phyloP scores from a whole-genome alignment of 2,888 invertebrate species.

The Ptilodon capucinus region DNA sequence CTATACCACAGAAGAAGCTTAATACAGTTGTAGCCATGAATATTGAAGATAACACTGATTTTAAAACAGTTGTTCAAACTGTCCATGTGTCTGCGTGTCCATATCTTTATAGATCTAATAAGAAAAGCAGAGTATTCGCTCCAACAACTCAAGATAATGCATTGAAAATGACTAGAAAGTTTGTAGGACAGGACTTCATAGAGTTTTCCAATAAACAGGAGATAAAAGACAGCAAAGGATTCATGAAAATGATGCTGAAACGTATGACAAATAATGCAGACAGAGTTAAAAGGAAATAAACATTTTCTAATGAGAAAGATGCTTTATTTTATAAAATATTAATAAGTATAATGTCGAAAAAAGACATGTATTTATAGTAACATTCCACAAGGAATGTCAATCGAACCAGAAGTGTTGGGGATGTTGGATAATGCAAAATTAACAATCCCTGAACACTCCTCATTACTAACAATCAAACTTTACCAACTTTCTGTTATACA shows the following conservation, averaged over 20 bases:
- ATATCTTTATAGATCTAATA: conserved; percentile 62
- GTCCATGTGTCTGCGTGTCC: conserved; percentile 25
- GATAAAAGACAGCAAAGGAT: conserved; percentile 40
- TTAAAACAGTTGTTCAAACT: neutral
- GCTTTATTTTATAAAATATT: conserved; percentile 58
- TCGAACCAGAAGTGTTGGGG: conserved; percentile 45
- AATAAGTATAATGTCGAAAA: conserved; percentile 69
- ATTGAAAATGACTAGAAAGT: conserved; percentile 34
- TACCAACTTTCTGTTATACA: conserved; percentile 38
- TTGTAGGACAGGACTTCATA: conserved; percentile 65
- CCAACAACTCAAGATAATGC: conserved; percentile 34
- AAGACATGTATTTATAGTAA: conserved; percentile 64
- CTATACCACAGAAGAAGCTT: conserved; percentile 14
- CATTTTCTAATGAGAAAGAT: conserved; percentile 39
- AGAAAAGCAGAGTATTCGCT: conserved; percentile 61
- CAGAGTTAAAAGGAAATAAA: conserved; percentile 57
- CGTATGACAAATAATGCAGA: conserved; percentile 68
- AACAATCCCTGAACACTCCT: conserved; percentile 39
- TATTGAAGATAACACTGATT: conserved; percentile 1
- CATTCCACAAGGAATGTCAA: conserved; percentile 67
- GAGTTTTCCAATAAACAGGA: conserved; percentile 45
- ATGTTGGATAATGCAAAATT: conserved; percentile 25
- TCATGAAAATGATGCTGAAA: conserved; percentile 69
- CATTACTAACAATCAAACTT: conserved; percentile 53
- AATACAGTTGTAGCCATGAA: conserved; percentile 18